Evolutionary conservation across 2,797 vertebrate genomes (phyloP), one percentile per base, ranked within the genome.

Genomic region (Halcyon badia): DNA sequence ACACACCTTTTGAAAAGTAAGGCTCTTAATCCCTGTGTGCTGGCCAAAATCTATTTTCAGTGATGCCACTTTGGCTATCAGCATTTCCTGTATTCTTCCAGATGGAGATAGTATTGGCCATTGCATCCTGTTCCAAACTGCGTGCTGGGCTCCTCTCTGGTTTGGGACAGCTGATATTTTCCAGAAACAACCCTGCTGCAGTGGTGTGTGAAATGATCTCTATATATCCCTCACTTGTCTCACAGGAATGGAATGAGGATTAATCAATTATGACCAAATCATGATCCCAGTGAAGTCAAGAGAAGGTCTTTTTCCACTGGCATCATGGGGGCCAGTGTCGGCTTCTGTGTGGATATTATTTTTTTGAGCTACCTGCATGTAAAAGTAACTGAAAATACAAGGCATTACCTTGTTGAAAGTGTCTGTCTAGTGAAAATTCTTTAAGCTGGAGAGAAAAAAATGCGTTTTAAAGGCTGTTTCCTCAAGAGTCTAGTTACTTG

Each of bases 31-130:
- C 83, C 64, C 25, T 48, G 19, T 51, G 20, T 83, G 64, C 64
- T 54, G 75, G 88, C 83, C 96, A 96, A 71, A 94, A 61, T 80
- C 90, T 97, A 96, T 97, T 97, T 95, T 87, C 64, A 76, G 83
- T 49, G 28, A 39, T 90, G 89, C 90, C 86, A 77, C 35, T 90
- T 72, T 48, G 71, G 72, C 80, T 83, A 69, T 94, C 90, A 94
- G 88, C 57, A 68, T 95, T 93, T 95, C 71, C 78, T 83, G 48
- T 96, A 73, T 95, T 94, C 71, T 97, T 96, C 71, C 93, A 89
- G 75, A 61, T 83, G 57, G 71, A 91, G 84, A 80, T 46, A 28
- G 44, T 30, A 49, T 69, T 92, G 78, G 66, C 70, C 17, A 14
- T 44, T 86, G 81, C 89, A 57, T 77, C 64, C 86, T 77, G 73